Evolutionary conservation across 2,113 vertebrate species (phyloP).

Genomic region (Stictonetta naevosa): DNA sequence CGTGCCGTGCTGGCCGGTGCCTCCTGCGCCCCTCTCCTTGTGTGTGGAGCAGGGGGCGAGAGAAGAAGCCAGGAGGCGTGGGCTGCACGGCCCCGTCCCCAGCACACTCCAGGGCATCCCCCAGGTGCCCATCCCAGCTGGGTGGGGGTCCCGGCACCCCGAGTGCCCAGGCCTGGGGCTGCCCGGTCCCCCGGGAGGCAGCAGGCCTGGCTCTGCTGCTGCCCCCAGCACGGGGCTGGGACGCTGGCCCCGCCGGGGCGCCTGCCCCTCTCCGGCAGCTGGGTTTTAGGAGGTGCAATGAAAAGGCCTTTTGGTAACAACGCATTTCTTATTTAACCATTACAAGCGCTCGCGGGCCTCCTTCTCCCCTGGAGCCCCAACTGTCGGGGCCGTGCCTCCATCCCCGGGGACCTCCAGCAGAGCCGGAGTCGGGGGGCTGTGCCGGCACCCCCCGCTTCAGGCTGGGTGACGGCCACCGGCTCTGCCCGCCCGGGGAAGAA

Average conservation of each 20-base stretch:
- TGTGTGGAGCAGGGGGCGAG: fast-evolving
- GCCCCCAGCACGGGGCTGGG: fast-evolving
- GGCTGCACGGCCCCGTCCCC: fast-evolving
- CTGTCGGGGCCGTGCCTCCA: not conserved
- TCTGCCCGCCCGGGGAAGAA: conserved; percentile 54
- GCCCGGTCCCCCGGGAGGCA: not conserved
- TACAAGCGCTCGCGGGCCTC: not conserved
- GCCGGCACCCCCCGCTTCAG: not conserved
- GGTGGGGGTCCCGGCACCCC: not conserved
- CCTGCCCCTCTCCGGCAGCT: not conserved
- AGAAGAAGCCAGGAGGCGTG: not conserved
- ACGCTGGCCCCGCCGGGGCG: not conserved
- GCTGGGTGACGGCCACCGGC: conserved; percentile 61
- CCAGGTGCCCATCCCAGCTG: not conserved
- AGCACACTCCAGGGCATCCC: fast-evolving
- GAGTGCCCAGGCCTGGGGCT: not conserved
- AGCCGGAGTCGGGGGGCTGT: not conserved
- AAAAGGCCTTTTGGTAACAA: conserved; percentile 24
- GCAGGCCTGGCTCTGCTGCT: fast-evolving
- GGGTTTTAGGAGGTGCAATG: conserved; percentile 41
- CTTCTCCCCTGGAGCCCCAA: not conserved
- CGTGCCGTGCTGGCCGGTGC: no score
- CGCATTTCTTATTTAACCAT: conserved; percentile 30
- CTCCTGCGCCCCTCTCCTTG: not conserved
- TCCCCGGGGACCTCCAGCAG: not conserved